Evolutionary conservation across 2,797 vertebrate species (phyloP), one percentile per base, ranked within the genome.

Genomic region (Scleropages formosus): DNA sequence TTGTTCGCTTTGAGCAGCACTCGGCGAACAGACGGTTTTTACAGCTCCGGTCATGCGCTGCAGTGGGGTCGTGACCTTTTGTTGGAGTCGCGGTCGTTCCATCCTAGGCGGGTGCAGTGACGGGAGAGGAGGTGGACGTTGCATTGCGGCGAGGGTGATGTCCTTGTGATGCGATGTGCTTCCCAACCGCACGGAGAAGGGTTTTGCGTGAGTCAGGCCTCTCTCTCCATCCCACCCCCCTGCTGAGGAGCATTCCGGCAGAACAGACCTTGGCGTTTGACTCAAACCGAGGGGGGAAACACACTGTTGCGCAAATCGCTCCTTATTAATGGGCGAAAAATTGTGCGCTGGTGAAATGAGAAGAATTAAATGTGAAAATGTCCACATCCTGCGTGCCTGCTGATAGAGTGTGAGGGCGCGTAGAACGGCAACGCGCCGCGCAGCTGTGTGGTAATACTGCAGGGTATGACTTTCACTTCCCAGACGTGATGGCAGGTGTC

Each of bases 51-150:
- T 10, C 3, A 7, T 49, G 20, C 8, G 12, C 8, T 22, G 11
- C 20, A 10, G 39, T 68, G 16, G 68, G 1, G n/a, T 20, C 9
- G 22, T 51, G 66, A 69, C 47, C 66, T 51, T 69, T 47, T 20
- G 16, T 47, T 46, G 69, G 13, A 24, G 24, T 24, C 2, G 44
- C 46, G 13, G 69, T 69, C 69, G 39, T 39, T 6, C 39, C 6
- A 77, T 70, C 79, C 89, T 90, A 87, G 90, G 80, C 80, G 80
- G 82, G 77, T 0, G 58, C 78, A 83, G 78, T 73, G 83, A 87
- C 85, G 83, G 73, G 75, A 11, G 68, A 80, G 81, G 73, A 74
- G 76, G 73, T 39, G 58, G n/a, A 51, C 22, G n/a, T n/a, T n/a
- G n/a, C n/a, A n/a, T n/a, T n/a, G n/a, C n/a, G n/a, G n/a, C 8